Evolutionary conservation across 2,888 invertebrate genomes (phyloP).

Genomic region (Caenorhabditis drosophilae): DNA sequence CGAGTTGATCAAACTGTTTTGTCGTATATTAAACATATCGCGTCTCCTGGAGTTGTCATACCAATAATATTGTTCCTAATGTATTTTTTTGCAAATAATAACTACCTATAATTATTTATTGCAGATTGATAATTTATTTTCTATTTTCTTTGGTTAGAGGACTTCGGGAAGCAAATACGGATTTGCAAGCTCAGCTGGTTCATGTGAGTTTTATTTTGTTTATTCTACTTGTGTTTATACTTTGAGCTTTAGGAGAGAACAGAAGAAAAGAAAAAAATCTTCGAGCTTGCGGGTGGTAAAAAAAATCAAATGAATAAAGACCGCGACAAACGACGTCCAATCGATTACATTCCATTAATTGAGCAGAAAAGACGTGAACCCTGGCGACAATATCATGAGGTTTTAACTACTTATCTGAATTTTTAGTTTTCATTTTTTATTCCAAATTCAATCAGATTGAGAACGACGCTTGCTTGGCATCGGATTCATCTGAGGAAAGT

Average conservation of each 20-base stretch:
- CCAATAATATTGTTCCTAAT: conserved; percentile 79
- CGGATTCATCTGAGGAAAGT: conserved; percentile 44
- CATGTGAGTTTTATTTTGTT: conserved; percentile 58
- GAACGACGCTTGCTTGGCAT: conserved; percentile 24
- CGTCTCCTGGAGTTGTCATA: conserved; percentile 91
- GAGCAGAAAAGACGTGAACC: conserved; percentile 63
- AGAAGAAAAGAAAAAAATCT: conserved; percentile 90
- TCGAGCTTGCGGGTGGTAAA: conserved; percentile 79
- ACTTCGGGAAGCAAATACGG: conserved; percentile 89
- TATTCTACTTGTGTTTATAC: background rate
- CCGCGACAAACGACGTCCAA: conserved; percentile 38
- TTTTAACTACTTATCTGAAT: conserved; percentile 5
- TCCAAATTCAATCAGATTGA: conserved; percentile 18
- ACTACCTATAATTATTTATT: conserved; percentile 6
- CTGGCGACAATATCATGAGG: conserved; percentile 63
- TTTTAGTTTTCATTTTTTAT: background rate
- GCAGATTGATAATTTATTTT: conserved; percentile 86
- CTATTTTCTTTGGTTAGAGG: conserved; percentile 87
- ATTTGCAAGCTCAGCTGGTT: conserved; percentile 76
- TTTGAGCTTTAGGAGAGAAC: conserved; percentile 78
- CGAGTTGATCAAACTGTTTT: conserved; percentile 59
- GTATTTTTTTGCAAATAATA: conserved; percentile 30
- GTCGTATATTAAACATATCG: conserved; percentile 76
- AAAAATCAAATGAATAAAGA: conserved; percentile 46
- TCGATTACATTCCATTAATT: conserved; percentile 56